Base-by-base conservation (phyloP, 1,140 invertebrate genomes). In the Pachypeltis micranthus region DNA sequence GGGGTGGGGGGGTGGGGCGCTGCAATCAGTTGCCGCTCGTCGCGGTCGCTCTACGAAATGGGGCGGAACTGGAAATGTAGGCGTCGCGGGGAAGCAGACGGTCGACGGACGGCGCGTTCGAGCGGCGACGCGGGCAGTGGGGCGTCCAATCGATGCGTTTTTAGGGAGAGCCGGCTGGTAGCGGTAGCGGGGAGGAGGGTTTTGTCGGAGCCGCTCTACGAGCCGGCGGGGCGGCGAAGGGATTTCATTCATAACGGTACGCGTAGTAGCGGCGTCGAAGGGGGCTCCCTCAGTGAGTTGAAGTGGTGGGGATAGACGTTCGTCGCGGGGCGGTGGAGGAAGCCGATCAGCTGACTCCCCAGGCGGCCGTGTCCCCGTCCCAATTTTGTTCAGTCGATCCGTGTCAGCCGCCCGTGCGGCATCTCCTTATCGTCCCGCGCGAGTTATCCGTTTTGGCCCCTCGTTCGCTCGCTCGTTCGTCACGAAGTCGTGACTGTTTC, bases 61-160 rank as follows among this genome's bases (percentile, higher is more conserved):
- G 47, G 47, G 47, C 47, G 47, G 47, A 51, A 51, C 47, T 51
- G 47, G 47, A 51, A 16, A 51, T 16, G 47, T 51, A 51, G 47
- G 47, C 47, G 47, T 51, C 23, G 62, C 24, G 55, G 62, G n/a
- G 61, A n/a, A n/a, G 47, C 1, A 21, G 62, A 28, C 28, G 19
- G 39, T 21, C 2, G 19, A 14, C 61, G 31, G 25, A 26, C 19
- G 61, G 24, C 47, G 58, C 26, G 4, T 24, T 34, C 58, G 27
- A 31, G 29, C 27, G 21, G 58, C 58, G n/a, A n/a, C 24, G n/a
- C 23, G 2, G 19, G 19, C 58, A 24, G 28, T 31, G 19, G 58
- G 58, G 28, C n/a, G n/a, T n/a, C n/a, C n/a, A n/a, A n/a, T n/a
- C n/a, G n/a, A n/a, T n/a, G n/a, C n/a, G n/a, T n/a, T n/a, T n/a